Conservation (phyloP, 1,140 invertebrate genomes). For the Pseudomyrmex flavicornis region DNA sequence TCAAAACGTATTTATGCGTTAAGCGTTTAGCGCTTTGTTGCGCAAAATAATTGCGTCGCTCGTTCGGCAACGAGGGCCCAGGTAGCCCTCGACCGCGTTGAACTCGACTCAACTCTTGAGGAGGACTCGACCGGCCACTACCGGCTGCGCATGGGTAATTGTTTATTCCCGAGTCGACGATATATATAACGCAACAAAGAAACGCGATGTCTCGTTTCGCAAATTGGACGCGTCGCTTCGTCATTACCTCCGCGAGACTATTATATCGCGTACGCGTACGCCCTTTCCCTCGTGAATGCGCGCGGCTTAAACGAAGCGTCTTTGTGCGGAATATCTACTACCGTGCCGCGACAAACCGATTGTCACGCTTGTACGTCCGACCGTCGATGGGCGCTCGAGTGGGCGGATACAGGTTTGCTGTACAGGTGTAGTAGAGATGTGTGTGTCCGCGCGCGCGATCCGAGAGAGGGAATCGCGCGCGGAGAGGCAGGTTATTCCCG, state of each 20-base stretch:
- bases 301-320: neutral
- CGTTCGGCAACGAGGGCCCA: constrained; percentile 23
- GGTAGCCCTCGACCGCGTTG: constrained; percentile 20
- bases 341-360: constrained; percentile 23
- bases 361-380: constrained; percentile 27
- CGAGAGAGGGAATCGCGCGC: neutral
- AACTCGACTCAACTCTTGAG: constrained; percentile 2
- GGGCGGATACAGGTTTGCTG: neutral
- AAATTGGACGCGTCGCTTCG: constrained; percentile 27
- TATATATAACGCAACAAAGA: constrained; percentile 10
- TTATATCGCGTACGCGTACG: neutral
- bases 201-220: neutral
- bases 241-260: neutral
- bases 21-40: constrained; percentile 57
- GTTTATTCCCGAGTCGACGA: constrained; percentile 12
- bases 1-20: constrained; percentile 57
- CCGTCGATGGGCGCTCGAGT: neutral
- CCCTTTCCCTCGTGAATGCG: neutral
- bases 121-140: neutral
- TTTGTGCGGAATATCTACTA: constrained; percentile 17
- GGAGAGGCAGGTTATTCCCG: neutral
- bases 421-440: constrained; percentile 10
- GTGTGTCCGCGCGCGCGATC: neutral
- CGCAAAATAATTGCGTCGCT: constrained; percentile 50
- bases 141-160: neutral